Base-by-base conservation (phyloP, 2,888 invertebrate species). In the Dryobota labecula region DNA sequence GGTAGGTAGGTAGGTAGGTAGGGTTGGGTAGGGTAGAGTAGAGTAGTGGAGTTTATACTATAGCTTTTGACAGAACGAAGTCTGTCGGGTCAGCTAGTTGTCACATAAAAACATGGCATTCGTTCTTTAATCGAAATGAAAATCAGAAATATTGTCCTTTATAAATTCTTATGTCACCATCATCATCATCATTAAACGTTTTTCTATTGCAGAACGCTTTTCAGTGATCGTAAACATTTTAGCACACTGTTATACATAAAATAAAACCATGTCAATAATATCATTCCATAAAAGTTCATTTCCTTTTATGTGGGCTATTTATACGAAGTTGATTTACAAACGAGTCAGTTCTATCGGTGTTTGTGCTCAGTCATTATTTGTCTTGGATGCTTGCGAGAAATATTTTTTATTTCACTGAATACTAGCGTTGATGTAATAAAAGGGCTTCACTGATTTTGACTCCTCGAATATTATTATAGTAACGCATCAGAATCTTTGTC, bases 211-310 rank as follows among this genome's bases (percentile, higher is more conserved):
- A 53, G 51, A 33, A 65, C 60, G 41, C 57, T 53, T 65, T 58
- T 72, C 45, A 76, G 53, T 36, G 61, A 43, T 84, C 75, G 70
- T 85, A 73, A 82, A 85, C 58, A 76, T 84, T 84, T 80, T 65
- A 76, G 54, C 65, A 38, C 60, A 70, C 57, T 66, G 58, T 73
- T 71, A 61, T 63, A 70, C 72, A 60, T 67, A 74, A 70, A 76
- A 75, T 82, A 84, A 85, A 80, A 68, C 65, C 53, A 71, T 69
- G 70, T 71, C 78, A 77, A 81, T 85, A 82, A 76, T 70, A 61
- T 68, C 30, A 27, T 77, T 61, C 24, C 66, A 69, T 85, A 82
- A 85, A 83, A 75, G 51, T 62, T 78, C 62, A 69, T 76, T 82
- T 83, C 49, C 73, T 77, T 77, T 76, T 79, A 80, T 75, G 71